A percentile compares a stretch with the other conserved stretches of the same genome.
phyloP scores from a whole-genome alignment of 2,797 vertebrate species.

The Salarias fasciatus region DNA sequence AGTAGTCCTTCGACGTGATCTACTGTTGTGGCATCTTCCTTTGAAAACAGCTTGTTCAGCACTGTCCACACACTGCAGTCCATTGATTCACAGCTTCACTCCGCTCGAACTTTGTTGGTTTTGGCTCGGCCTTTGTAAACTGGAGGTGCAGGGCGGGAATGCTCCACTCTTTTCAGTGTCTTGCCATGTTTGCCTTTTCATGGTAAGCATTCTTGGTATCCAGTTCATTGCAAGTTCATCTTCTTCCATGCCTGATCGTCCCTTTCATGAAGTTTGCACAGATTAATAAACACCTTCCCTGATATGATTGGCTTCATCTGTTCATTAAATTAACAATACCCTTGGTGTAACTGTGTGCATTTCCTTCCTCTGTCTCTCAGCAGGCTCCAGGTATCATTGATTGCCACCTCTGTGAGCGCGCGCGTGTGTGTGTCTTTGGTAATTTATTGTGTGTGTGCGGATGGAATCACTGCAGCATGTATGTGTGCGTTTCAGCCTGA shows the following conservation, averaged over 20 bases:
- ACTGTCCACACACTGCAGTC: slow-evolving; percentile 49
- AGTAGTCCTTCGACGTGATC: slow-evolving; percentile 12
- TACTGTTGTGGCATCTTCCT: slow-evolving; percentile 43
- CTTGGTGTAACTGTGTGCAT: slow-evolving; percentile 25
- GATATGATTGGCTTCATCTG: slow-evolving; percentile 41
- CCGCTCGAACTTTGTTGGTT: slow-evolving; percentile 55
- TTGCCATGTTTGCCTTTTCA: slow-evolving; percentile 40
- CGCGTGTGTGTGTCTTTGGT: not conserved
- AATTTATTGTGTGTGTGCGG: slow-evolving; percentile 3
- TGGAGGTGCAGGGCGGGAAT: slow-evolving; percentile 53
- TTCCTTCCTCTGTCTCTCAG: slow-evolving; percentile 37
- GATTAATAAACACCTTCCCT: slow-evolving; percentile 38
- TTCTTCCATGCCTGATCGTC: slow-evolving; percentile 9
- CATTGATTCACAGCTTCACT: slow-evolving; percentile 73
- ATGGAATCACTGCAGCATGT: slow-evolving; percentile 53
- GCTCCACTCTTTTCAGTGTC: slow-evolving; percentile 33
- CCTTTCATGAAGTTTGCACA: slow-evolving; percentile 24
- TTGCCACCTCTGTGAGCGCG: slow-evolving; percentile 28
- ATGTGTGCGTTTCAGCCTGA: slow-evolving; percentile 52
- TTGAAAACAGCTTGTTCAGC: slow-evolving; percentile 71
- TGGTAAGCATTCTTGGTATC: slow-evolving; percentile 25
- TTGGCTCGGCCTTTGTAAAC: slow-evolving; percentile 62
- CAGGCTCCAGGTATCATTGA: slow-evolving; percentile 53
- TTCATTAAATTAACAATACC: slow-evolving; percentile 49
- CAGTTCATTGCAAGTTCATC: slow-evolving; percentile 1